phyloP scores from a whole-genome alignment of 2,797 vertebrate genomes.

The Typhlichthys subterraneus region DNA sequence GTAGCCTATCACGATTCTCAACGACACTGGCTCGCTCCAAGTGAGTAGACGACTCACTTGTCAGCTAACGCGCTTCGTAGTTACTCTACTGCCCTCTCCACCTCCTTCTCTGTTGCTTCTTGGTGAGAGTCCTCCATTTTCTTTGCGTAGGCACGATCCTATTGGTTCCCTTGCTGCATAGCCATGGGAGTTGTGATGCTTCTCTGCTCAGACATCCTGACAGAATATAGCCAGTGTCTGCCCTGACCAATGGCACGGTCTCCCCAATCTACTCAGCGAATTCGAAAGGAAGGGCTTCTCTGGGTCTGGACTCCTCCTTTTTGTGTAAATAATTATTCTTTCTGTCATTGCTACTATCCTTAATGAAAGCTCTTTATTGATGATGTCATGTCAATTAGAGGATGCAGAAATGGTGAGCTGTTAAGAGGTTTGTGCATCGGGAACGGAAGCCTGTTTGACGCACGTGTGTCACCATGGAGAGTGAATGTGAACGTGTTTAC shows the following conservation, averaged over 20 bases:
- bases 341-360: conserved; percentile 16
- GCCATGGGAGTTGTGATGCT: not conserved
- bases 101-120: no score
- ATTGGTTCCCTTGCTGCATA: no score
- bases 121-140: no score
- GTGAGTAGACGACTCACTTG: no score
- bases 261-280: conserved; percentile 46
- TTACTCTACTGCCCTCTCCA: no score
- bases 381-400: conserved; percentile 32
- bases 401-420: conserved; percentile 16
- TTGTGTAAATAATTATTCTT: conserved; percentile 57
- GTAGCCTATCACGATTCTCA: no score
- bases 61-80: no score
- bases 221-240: not conserved
- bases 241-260: conserved; percentile 41
- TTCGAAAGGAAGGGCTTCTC: conserved; percentile 61
- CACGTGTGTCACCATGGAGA: not conserved
- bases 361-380: conserved; percentile 23
- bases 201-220: not conserved
- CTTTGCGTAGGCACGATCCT: no score
- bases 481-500: not conserved
- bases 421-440: not conserved
- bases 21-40: no score
- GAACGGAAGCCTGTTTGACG: conserved; percentile 6
- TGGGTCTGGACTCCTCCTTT: conserved; percentile 34